Base-by-base conservation (phyloP, 2,888 invertebrate species). In the Orthosia cruda region DNA sequence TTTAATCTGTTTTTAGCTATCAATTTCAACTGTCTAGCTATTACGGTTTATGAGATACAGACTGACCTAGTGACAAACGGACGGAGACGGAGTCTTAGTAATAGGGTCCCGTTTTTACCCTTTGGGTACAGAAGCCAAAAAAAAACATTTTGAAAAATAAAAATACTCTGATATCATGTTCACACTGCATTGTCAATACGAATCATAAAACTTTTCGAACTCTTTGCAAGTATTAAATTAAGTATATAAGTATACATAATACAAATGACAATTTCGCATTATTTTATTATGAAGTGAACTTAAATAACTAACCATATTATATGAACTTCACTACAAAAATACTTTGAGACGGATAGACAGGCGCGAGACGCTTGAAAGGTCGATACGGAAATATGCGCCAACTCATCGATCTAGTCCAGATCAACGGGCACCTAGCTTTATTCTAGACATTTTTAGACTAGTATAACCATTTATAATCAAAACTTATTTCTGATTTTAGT, bases 321-420 rank as follows among this genome's bases (percentile, higher is more conserved):
- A 62, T 69, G 77, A 86, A 81, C 67, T 81, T 85, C 68, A 77
- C 54, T 77, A 83, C 75, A 77, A 75, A 85, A 85, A 87, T 83
- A 87, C 77, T 75, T 75, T 78, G 57, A 71, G 67, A 68, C 80
- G 63, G 78, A 84, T 85, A 89, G 91, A 90, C 91, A 86, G 84
- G 77, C 85, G 77, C 87, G 90, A 90, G 90, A 91, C 90, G 83
- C 55, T 73, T 70, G 83, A 86, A 88, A 87, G 81, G 85, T 84
- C 85, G 88, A 85, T 80, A 86, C 90, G 89, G 88, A 91, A 90
- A 89, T 88, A 87, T 85, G 83, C 84, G 86, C 87, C 71, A 86
- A 84, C 86, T 84, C 89, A 88, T 89, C 84, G 82, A 89, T 87
- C 86, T 86, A 87, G 86, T 84, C 86, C 85, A 89, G 87, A 89